Evolutionary conservation across 2,888 invertebrate genomes (phyloP).

Genomic region (Rhodophaea formosa): DNA sequence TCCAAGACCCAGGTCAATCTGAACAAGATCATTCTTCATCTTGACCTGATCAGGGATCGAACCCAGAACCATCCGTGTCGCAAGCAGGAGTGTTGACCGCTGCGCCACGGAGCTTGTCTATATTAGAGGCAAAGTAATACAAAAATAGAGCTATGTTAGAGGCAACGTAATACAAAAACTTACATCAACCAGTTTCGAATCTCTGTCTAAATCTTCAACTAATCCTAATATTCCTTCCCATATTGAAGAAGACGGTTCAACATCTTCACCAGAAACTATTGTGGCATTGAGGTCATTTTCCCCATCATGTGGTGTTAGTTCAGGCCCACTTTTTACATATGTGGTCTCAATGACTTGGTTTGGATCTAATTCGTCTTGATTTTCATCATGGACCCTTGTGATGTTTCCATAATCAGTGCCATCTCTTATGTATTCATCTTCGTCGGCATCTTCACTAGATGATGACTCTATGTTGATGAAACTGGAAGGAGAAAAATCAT

Average conservation of each 20-base stretch:
- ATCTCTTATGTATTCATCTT: conserved; percentile 70
- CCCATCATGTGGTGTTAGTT: conserved; percentile 47
- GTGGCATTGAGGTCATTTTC: conserved; percentile 67
- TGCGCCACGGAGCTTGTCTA: too few species aligned
- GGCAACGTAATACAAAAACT: conserved; percentile 31
- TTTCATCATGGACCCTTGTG: conserved; percentile 55
- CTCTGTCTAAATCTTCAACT: conserved; percentile 63
- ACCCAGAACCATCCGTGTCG: too few species aligned
- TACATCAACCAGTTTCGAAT: conserved; percentile 59
- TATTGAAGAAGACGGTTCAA: conserved; percentile 57
- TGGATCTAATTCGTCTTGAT: conserved; percentile 37
- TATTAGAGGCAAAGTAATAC: too few species aligned
- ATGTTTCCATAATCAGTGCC: conserved; percentile 74
- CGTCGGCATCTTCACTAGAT: conserved; percentile 81
- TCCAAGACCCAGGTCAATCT: too few species aligned
- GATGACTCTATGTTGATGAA: conserved; percentile 87
- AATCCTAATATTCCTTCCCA: conserved; percentile 73
- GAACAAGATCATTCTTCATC: too few species aligned
- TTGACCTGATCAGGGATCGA: too few species aligned
- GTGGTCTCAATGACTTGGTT: conserved; percentile 55
- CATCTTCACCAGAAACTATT: conserved; percentile 56
- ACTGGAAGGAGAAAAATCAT: conserved; percentile 49
- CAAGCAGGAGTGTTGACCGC: too few species aligned
- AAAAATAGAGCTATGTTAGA: too few species aligned
- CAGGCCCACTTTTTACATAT: conserved; percentile 54